Conservation (phyloP, 2,888 invertebrate genomes). For the Allygus modestus region DNA sequence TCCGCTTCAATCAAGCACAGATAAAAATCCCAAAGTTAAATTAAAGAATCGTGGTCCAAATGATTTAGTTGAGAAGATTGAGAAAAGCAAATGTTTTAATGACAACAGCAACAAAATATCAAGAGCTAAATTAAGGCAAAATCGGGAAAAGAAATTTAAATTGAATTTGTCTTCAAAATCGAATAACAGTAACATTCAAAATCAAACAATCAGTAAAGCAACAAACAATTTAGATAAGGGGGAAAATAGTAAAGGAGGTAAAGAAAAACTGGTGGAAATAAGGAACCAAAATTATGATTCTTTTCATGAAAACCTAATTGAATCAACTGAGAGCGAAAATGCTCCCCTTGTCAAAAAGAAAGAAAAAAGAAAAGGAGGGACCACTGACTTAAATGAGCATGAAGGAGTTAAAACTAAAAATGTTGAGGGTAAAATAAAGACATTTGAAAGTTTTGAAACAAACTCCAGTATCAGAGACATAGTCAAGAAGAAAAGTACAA, state of each 20-base stretch:
- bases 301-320: background rate
- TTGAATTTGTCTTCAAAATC: background rate
- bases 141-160: background rate
- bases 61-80: background rate
- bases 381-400: background rate
- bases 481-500: background rate
- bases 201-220: no score
- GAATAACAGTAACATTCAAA: background rate
- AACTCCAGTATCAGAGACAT: background rate
- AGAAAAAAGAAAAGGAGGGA: background rate
- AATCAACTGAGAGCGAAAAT: background rate
- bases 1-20: background rate
- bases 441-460: slow-evolving; percentile 13
- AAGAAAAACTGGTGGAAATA: background rate
- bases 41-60: background rate
- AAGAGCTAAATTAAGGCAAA: slow-evolving; percentile 9
- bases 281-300: background rate
- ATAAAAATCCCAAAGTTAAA: slow-evolving; percentile 8
- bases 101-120: background rate
- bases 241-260: background rate
- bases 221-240: no score
- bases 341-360: background rate
- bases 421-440: slow-evolving; percentile 60
- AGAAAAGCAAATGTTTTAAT: background rate
- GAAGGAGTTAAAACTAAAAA: slow-evolving; percentile 15